phyloP scores from a whole-genome alignment of 2,113 vertebrate species.

The Platichthys stellatus region DNA sequence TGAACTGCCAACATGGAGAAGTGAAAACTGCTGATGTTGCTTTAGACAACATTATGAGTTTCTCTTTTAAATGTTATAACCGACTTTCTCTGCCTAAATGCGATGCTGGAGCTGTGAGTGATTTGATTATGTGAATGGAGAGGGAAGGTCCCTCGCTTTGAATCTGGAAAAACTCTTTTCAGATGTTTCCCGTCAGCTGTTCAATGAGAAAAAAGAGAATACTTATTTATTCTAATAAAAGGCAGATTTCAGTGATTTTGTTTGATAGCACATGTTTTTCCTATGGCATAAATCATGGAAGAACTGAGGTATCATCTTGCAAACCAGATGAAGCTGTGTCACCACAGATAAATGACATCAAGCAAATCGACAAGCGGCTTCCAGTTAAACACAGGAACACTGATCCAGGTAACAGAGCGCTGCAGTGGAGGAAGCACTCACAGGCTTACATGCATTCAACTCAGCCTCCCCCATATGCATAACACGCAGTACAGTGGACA shows the following conservation, averaged over 20 bases:
- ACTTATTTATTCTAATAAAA: background rate
- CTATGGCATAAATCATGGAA: conserved; percentile 18
- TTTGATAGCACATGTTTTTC: background rate
- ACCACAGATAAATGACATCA: conserved; percentile 22
- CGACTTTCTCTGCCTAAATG: background rate
- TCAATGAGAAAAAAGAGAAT: background rate
- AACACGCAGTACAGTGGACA: conserved; percentile 26
- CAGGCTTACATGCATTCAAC: conserved; percentile 30
- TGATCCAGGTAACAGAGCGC: conserved; percentile 9
- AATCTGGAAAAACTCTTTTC: background rate
- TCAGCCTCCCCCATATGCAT: conserved; percentile 29
- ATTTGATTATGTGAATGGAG: conserved; percentile 22
- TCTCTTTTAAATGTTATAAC: conserved; percentile 22
- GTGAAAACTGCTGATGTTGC: conserved; percentile 75
- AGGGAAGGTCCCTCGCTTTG: conserved; percentile 4
- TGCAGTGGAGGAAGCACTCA: conserved; percentile 23
- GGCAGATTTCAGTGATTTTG: background rate
- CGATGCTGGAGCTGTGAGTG: background rate
- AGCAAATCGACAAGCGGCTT: background rate
- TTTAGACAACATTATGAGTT: conserved; percentile 24
- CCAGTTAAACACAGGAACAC: conserved; percentile 19
- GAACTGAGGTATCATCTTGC: conserved; percentile 4
- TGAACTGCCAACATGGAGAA: conserved; percentile 64
- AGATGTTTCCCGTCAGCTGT: background rate
- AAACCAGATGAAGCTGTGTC: conserved; percentile 3